These are phyloP conservation scores for Tridacna gigas DNA, from an alignment of 2,888 invertebrate species.

Conservation along the genomic window DNA sequence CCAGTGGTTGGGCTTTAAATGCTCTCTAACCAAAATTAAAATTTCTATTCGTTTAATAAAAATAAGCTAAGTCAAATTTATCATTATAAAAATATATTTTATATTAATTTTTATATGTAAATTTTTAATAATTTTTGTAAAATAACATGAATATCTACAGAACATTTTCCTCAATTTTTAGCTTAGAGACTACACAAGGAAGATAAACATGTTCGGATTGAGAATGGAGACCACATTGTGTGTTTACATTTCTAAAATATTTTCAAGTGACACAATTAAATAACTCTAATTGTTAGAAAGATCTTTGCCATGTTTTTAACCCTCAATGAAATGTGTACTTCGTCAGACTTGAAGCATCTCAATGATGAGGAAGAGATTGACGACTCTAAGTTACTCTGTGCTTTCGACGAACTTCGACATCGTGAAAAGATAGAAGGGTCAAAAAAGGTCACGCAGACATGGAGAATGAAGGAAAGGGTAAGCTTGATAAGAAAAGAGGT, in stretches of 20 bases:
- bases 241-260: slow-evolving; percentile 12
- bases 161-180: neutral
- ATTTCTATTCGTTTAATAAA: too few relatives aligned
- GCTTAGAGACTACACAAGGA: slow-evolving; percentile 27
- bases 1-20: too few relatives aligned
- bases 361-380: slow-evolving; percentile 74
- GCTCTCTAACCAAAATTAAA: too few relatives aligned
- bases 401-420: slow-evolving; percentile 91
- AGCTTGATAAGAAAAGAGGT: neutral
- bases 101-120: too few relatives aligned
- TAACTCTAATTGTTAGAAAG: neutral
- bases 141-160: too few relatives aligned
- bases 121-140: too few relatives aligned
- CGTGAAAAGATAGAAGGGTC: slow-evolving; percentile 90
- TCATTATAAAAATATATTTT: too few relatives aligned
- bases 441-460: slow-evolving; percentile 90
- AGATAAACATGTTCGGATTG: slow-evolving; percentile 17
- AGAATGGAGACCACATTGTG: slow-evolving; percentile 25
- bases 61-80: too few relatives aligned
- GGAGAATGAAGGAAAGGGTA: slow-evolving; percentile 92
- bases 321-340: slow-evolving; percentile 48
- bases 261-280: slow-evolving; percentile 21
- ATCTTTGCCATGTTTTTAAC: slow-evolving; percentile 42
- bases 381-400: slow-evolving; percentile 87
- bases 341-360: slow-evolving; percentile 42